These are phyloP conservation scores for Caenorhabditis panamensis DNA, from an alignment of 2,888 invertebrate genomes.

Conservation along the genomic window DNA sequence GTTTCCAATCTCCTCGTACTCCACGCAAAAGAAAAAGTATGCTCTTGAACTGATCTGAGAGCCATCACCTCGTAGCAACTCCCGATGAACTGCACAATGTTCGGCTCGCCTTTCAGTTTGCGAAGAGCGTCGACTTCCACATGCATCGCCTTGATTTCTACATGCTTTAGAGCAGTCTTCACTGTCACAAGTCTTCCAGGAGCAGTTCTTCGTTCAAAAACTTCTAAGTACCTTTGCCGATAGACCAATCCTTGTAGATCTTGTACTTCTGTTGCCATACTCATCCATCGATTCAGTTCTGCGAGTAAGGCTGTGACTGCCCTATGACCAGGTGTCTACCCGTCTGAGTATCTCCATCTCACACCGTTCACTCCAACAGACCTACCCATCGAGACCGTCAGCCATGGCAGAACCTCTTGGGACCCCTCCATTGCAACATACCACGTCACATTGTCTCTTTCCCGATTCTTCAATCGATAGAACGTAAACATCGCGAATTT, in stretches of 20 bases:
- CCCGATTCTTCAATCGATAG: not conserved
- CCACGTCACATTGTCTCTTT: conserved; percentile 25
- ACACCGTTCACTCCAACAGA: no score
- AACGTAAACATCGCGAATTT: conserved; percentile 36
- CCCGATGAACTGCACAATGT: conserved; percentile 62
- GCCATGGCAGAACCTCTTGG: no score
- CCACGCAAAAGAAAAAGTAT: conserved; percentile 59
- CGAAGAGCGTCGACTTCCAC: conserved; percentile 53
- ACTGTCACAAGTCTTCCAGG: conserved; percentile 52
- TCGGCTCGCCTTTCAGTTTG: conserved; percentile 27
- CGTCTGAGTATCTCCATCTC: no score
- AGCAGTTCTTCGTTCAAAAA: conserved; percentile 49
- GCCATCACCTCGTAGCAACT: conserved; percentile 22
- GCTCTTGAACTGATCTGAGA: conserved; percentile 14
- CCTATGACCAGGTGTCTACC: no score
- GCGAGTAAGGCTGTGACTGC: no score
- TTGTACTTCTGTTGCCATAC: conserved; percentile 46
- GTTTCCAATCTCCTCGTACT: no score
- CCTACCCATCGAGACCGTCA: no score
- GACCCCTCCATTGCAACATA: no score
- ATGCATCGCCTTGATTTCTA: conserved; percentile 39
- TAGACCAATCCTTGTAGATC: conserved; percentile 11
- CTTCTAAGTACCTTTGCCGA: conserved; percentile 56
- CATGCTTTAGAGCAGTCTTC: conserved; percentile 35
- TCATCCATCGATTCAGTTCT: no score